Conservation (phyloP, 1,140 invertebrate species). For the Rhyzopertha dominica region DNA sequence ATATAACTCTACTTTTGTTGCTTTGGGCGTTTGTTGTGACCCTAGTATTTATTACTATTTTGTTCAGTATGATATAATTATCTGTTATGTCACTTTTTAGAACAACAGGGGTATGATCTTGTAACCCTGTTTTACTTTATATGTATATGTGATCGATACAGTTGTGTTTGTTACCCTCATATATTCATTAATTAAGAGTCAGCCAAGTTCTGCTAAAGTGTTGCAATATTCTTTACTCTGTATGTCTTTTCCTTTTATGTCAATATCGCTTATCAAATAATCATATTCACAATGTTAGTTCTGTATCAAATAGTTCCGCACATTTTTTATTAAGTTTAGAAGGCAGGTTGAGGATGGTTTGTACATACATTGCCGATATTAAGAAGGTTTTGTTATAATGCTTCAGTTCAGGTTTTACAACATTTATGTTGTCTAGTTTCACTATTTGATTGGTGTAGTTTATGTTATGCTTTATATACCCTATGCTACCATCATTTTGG, state of each 20-base stretch:
- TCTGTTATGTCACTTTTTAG: conserved; percentile 7
- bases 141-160: conserved; percentile 12
- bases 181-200: conserved; percentile 7
- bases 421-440: conserved; percentile 1
- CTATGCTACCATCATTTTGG: conserved; percentile 8
- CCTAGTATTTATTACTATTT: conserved; percentile 6
- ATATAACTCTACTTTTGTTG: background rate
- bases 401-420: background rate
- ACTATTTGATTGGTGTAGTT: conserved; percentile 1
- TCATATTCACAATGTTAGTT: conserved; percentile 1
- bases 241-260: conserved; percentile 6
- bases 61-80: conserved; percentile 5
- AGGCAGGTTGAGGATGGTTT: conserved; percentile 5
- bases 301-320: conserved; percentile 2
- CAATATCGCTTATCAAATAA: conserved; percentile 3
- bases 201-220: conserved; percentile 2
- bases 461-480: conserved; percentile 5
- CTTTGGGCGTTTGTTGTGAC: background rate
- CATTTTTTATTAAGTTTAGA: conserved; percentile 3
- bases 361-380: conserved; percentile 2
- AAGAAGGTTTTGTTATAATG: background rate
- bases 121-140: background rate
- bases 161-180: conserved; percentile 8
- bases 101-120: conserved; percentile 4
- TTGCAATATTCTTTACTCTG: conserved; percentile 7